Evolutionary conservation across 2,113 vertebrate species (phyloP), one percentile per base, ranked within the genome.

Genomic region (Amphiprion ocellaris): DNA sequence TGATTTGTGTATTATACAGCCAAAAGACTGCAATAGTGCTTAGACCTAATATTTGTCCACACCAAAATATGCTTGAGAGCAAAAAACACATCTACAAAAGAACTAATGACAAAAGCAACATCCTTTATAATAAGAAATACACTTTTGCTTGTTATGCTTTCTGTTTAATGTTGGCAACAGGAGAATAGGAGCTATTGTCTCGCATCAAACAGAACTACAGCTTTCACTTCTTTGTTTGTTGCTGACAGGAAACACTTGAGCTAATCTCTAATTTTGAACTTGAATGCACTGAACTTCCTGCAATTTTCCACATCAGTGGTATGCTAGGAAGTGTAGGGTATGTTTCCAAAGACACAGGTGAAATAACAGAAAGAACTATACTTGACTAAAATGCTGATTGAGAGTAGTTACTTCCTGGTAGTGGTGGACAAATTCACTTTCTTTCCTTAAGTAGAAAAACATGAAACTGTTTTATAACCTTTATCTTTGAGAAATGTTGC

Each of bases 171-270:
- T 39, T 26, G 46, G 46, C 30, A 39, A 16, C 3, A 28, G 23
- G 52, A 65, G 11, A 60, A 46, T 56, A 9, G 50, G 17, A 49
- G 47, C 49, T 28, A 12, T 12, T 12, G 24, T 33, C 23, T 1
- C 4, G 41, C 28, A 19, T 72, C 17, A 72, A 59, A 56, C 24
- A 41, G 19, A 52, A 37, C 63, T 33, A 14, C 24, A 70, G 64
- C 39, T 81, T 79, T 82, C 50, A 26, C 33, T 82, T 69, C 46
- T 58, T 62, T 69, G 47, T 41, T 41, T 33, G 24, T 23, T 54
- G 71, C 47, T 53, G 44, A 63, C 33, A 78, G 73, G 61, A 83
- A 78, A 77, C 60, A 49, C 52, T 68, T 77, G 61, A 59, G 52
- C 26, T 49, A n/a, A 39, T 76, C 49, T 73, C 17, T 71, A 52